Conservation (phyloP, 2,797 vertebrate genomes). For the Enteromius treurensis region DNA sequence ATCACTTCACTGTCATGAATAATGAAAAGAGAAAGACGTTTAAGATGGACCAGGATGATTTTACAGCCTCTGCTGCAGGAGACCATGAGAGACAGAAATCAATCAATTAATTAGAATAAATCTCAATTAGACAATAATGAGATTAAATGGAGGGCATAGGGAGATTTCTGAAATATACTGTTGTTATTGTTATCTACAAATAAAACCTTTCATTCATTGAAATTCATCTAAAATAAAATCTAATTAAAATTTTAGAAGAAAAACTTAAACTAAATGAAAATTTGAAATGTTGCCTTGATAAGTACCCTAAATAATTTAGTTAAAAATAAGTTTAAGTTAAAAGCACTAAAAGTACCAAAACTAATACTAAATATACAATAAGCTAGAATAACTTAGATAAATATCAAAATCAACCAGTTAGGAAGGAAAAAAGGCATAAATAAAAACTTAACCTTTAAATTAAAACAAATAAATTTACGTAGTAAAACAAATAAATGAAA, state of each 20-base stretch:
- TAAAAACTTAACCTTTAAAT: not conserved
- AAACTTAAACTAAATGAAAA: not conserved
- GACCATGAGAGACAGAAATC: not conserved
- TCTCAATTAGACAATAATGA: not conserved
- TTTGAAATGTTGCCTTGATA: not conserved
- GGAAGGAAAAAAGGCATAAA: too few relatives aligned
- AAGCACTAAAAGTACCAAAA: not conserved
- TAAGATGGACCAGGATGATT: not conserved
- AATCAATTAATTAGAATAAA: too few relatives aligned
- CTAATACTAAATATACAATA: too few relatives aligned
- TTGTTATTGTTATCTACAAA: not conserved
- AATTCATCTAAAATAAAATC: not conserved
- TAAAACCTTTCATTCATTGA: not conserved
- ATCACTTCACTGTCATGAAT: conserved; percentile 8
- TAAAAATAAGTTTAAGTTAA: not conserved
- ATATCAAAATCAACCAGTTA: too few relatives aligned
- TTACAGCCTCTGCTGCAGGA: not conserved
- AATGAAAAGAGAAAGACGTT: conserved; percentile 1
- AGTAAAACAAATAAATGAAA: not conserved
- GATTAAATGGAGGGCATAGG: too few relatives aligned
- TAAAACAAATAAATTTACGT: not conserved
- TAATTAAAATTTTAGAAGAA: not conserved
- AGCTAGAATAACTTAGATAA: too few relatives aligned
- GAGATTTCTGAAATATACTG: not conserved
- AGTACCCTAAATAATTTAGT: not conserved